Base-by-base conservation (phyloP, 2,113 vertebrate species). In the Syngnathus typhle region DNA sequence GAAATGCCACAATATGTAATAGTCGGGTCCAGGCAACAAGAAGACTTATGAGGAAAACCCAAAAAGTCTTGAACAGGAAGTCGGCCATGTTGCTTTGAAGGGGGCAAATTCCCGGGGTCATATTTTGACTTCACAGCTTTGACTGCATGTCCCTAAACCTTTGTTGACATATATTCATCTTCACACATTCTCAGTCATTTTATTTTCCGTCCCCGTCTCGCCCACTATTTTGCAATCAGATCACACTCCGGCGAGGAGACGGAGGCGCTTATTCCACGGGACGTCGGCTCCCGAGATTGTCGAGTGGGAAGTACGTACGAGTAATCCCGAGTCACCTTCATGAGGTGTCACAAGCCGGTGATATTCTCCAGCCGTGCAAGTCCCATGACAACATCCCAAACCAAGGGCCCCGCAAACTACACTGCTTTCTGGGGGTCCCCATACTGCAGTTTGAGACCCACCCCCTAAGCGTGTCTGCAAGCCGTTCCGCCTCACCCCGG, bases 311-410 rank as follows among this genome's bases (percentile, higher is more conserved):
- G 12, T 66, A 54, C 4, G 27, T 68, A 54, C 6, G 44, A 71
- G 74, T 87, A 86, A 87, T 85, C 85, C 82, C 59, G 60, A 82
- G 83, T 89, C 85, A 88, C 85, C 87, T 87, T 89, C 83, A 85
- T 68, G 67, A 64, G 63, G 71, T 56, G 44, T 71, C 73, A 76
- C 15, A 69, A n/a, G 15, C 74, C 52, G 49, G 21, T 21, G 5
- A 23, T 11, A 55, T 11, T 11, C 52, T 27, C 52, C 52, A 27
- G 27, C 27, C 27, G 27, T 27, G 27, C 27, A 32, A 32, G 27
- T 51, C 46, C 47, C 6, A 8, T 19, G 18, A n/a, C 49, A 51
- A 19, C 47, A 2, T 49, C 9, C 47, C 18, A 16, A n/a, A 51
- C 6, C 16, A 49, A 5, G 46, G 46, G 12, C 46, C 46, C 16